These are phyloP conservation scores for Pituophis catenifer DNA, from an alignment of 2,113 vertebrate genomes.

Conservation along the genomic window DNA sequence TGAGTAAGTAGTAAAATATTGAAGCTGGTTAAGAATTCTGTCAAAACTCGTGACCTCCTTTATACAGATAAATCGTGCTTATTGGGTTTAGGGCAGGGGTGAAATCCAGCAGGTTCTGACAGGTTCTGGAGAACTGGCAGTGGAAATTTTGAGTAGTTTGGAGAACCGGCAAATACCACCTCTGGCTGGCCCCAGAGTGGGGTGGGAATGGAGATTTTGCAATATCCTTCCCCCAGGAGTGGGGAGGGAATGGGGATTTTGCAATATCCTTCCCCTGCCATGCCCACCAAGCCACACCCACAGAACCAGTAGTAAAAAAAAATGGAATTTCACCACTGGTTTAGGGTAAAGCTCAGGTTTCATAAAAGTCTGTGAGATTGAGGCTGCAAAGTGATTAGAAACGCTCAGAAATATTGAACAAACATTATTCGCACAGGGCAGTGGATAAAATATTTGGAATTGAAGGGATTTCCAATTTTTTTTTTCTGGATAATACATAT, in stretches of 20 bases:
- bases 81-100: background rate
- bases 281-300: too few relatives aligned
- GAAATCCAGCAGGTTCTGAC: too few relatives aligned
- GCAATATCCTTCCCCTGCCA: too few relatives aligned
- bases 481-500: background rate
- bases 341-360: background rate
- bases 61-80: background rate
- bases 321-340: too few relatives aligned
- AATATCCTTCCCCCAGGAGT: too few relatives aligned
- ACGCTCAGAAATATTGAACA: background rate
- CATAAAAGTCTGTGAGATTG: background rate
- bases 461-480: background rate
- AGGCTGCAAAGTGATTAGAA: background rate
- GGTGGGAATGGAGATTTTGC: too few relatives aligned
- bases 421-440: background rate
- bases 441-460: background rate
- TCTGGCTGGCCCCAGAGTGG: too few relatives aligned
- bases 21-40: background rate
- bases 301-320: too few relatives aligned
- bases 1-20: background rate
- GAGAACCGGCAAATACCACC: too few relatives aligned
- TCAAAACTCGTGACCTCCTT: background rate
- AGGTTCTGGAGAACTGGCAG: too few relatives aligned
- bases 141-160: too few relatives aligned
- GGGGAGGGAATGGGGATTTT: too few relatives aligned